These are phyloP conservation scores for Lineus longissimus DNA, from an alignment of 1,140 invertebrate species.

Conservation along the genomic window DNA sequence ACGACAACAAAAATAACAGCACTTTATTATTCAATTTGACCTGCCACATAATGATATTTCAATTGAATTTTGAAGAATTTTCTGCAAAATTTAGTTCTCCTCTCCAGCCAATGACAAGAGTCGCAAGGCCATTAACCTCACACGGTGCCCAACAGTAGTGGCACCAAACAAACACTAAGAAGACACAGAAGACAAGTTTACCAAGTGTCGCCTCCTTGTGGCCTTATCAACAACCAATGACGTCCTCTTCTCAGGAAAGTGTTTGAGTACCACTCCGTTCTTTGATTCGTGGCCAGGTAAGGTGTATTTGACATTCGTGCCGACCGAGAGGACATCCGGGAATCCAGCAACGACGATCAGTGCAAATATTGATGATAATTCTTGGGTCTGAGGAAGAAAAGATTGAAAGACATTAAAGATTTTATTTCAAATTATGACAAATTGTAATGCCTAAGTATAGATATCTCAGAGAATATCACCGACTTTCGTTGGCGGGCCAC, in stretches of 20 bases:
- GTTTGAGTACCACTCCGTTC: conserved; percentile 49
- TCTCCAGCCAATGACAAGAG: no score
- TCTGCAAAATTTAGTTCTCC: no score
- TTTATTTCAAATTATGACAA: no score
- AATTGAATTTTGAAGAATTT: not conserved
- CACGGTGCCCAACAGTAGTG: no score
- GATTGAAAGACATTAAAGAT: not conserved
- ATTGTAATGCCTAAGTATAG: no score
- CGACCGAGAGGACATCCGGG: conserved; percentile 49
- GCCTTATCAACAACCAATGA: conserved; percentile 44
- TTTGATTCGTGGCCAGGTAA: conserved; percentile 31
- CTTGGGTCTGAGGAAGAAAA: conserved; percentile 29
- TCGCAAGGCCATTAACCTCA: no score
- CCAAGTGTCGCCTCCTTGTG: conserved; percentile 43
- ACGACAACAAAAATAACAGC: not conserved
- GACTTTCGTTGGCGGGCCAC: no score
- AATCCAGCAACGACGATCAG: conserved; percentile 51
- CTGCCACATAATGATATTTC: not conserved
- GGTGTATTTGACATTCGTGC: conserved; percentile 43
- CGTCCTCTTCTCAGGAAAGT: conserved; percentile 48
- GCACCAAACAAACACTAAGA: no score
- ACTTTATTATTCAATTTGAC: not conserved
- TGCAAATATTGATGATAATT: conserved; percentile 43
- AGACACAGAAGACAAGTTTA: no score
- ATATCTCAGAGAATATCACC: no score